Evolutionary conservation across 2,113 vertebrate species (phyloP).

Genomic region (Oreochromis aureus): DNA sequence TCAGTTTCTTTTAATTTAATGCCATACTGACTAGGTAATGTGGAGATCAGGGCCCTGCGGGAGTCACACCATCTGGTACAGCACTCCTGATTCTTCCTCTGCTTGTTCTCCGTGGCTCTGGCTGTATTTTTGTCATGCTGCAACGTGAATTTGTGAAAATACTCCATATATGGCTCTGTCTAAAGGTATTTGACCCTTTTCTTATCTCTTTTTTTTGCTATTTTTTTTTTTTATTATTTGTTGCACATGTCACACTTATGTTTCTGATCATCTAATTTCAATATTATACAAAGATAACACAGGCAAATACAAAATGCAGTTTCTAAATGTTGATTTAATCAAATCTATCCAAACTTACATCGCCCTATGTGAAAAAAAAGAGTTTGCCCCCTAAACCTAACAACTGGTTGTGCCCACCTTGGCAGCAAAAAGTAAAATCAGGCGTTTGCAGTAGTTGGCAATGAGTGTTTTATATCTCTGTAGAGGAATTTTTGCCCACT

Average conservation of each 20-base stretch:
- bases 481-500: neutral
- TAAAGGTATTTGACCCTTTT: neutral
- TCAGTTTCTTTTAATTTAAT: neutral
- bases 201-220: neutral
- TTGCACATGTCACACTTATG: neutral
- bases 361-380: rapidly evolving
- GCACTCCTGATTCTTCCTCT: neutral
- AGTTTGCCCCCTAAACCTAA: neutral
- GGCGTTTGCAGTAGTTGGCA: neutral
- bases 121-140: neutral
- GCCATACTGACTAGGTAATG: neutral
- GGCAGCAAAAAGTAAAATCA: neutral
- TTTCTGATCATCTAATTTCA: neutral
- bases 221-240: neutral
- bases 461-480: neutral
- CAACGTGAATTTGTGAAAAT: neutral
- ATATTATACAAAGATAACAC: neutral
- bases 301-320: neutral
- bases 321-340: neutral
- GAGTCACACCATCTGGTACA: neutral
- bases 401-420: neutral
- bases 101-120: neutral
- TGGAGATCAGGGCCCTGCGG: neutral
- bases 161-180: neutral
- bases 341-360: neutral